Evolutionary conservation across 2,797 vertebrate genomes (phyloP).

Genomic region (Poecilia velifera): DNA sequence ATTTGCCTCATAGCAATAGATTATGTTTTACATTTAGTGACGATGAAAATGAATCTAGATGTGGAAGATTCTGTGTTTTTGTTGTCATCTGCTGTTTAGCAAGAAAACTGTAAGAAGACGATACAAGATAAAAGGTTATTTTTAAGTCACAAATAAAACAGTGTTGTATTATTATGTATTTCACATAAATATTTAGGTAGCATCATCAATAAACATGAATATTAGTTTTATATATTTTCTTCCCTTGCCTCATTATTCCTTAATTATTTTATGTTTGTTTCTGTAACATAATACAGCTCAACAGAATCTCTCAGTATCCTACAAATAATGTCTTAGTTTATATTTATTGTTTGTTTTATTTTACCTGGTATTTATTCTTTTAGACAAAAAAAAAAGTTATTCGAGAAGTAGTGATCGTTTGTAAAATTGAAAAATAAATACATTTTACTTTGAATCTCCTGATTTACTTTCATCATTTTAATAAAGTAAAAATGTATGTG

Average conservation of each 20-base stretch:
- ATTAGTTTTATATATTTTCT: slow-evolving; percentile 31
- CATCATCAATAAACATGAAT: not conserved
- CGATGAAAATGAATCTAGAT: slow-evolving; percentile 9
- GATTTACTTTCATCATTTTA: slow-evolving; percentile 30
- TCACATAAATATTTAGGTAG: slow-evolving; percentile 18
- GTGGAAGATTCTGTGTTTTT: slow-evolving; percentile 24
- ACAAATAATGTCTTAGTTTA: slow-evolving; percentile 10
- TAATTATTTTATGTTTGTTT: slow-evolving; percentile 14
- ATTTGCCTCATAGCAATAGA: not conserved
- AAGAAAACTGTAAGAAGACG: not conserved
- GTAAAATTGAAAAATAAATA: slow-evolving; percentile 18
- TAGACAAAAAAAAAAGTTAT: slow-evolving; percentile 2
- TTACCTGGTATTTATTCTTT: slow-evolving; percentile 57
- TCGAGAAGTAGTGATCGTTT: slow-evolving; percentile 21
- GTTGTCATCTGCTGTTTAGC: slow-evolving; percentile 15
- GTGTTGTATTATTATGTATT: slow-evolving; percentile 4
- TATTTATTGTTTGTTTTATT: slow-evolving; percentile 50
- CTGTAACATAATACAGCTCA: slow-evolving; percentile 14
- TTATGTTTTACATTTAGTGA: not conserved
- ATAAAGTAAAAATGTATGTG: not conserved
- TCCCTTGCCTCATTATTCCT: slow-evolving; percentile 11
- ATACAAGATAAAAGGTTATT: slow-evolving; percentile 7
- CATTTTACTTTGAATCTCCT: slow-evolving; percentile 28
- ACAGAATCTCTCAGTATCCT: slow-evolving; percentile 27
- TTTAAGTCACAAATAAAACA: slow-evolving; percentile 7